Evolutionary conservation across 2,888 invertebrate genomes (phyloP), one percentile per base, ranked within the genome.

Genomic region (Melinaea menophilus): DNA sequence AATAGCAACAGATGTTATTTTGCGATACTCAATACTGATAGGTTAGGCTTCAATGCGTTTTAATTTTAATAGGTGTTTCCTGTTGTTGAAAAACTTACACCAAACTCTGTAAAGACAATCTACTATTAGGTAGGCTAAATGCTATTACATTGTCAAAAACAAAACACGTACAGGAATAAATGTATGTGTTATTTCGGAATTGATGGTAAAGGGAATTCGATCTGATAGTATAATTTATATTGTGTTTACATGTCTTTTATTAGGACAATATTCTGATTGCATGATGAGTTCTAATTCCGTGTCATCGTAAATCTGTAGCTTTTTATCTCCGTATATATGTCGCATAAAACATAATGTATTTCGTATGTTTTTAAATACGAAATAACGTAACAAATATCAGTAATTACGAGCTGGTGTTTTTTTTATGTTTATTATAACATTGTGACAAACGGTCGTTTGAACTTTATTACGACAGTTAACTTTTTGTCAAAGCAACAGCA

Each of bases 401-500:
- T 41, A 37, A 31, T 62, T 56, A 55, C 31, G 34, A 55, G 5
- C 9, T 35, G n/a, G n/a, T n/a, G 35, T 57, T 63, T 35, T 57
- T 57, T 67, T 80, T 84, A 9, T 82, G 22, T 22, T 22, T 82
- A 81, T 85, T 83, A 86, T 85, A 81, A 78, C 76, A 80, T 79
- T 87, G 88, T 86, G 89, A 88, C 89, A 88, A 48, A 62, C 72
- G 83, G 78, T 83, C 86, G 84, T 87, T 83, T 78, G 72, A 70
- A 70, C 74, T 82, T 78, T 83, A 86, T 88, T 85, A 87, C 77
- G 75, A 71, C 78, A 77, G 82, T 88, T 81, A 88, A 88, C 79
- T 88, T 90, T 89, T 88, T 89, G 90, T 88, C 89, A 90, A 89
- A 90, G 89, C 79, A 73, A 70, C 76, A 79, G 75, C 81, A 73